These are phyloP conservation scores for Drosophila ficusphila DNA, from an alignment of 1,140 invertebrate species.

Conservation along the genomic window DNA sequence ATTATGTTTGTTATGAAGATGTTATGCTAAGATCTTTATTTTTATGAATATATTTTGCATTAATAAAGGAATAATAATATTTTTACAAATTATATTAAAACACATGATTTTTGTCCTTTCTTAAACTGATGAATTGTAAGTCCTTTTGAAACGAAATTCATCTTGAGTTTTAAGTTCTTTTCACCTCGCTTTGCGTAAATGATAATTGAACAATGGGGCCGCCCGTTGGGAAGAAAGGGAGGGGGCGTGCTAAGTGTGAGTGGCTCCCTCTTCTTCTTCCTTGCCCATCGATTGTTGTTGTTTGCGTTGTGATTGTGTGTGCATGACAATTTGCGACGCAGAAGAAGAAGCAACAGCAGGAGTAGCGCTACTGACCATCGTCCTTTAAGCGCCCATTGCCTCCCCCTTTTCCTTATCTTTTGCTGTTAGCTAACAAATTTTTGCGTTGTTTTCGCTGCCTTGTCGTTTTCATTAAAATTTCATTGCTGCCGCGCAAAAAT, in stretches of 20 bases:
- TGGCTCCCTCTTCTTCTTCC: constrained; percentile 3
- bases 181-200: constrained; percentile 16
- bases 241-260: constrained; percentile 2
- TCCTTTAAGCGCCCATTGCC: constrained; percentile 6
- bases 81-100: no score
- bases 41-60: no score
- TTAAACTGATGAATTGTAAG: no score
- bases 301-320: constrained; percentile 16
- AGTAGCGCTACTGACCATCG: constrained; percentile 31
- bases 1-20: no score
- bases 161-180: not conserved
- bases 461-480: constrained; percentile 80
- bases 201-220: constrained; percentile 35
- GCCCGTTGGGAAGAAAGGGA: constrained; percentile 23
- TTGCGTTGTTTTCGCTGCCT: constrained; percentile 59
- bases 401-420: constrained; percentile 26
- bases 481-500: constrained; percentile 71
- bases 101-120: not conserved
- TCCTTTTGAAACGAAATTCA: not conserved
- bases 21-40: no score
- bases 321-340: constrained; percentile 53
- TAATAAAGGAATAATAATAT: no score
- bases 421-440: constrained; percentile 58
- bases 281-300: constrained; percentile 1
- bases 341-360: constrained; percentile 5